Percentiles rank a stretch among this genome's conserved stretches.
These are phyloP conservation scores for Barbus barbus DNA, from an alignment of 2,113 vertebrate genomes.

Conservation along the genomic window DNA sequence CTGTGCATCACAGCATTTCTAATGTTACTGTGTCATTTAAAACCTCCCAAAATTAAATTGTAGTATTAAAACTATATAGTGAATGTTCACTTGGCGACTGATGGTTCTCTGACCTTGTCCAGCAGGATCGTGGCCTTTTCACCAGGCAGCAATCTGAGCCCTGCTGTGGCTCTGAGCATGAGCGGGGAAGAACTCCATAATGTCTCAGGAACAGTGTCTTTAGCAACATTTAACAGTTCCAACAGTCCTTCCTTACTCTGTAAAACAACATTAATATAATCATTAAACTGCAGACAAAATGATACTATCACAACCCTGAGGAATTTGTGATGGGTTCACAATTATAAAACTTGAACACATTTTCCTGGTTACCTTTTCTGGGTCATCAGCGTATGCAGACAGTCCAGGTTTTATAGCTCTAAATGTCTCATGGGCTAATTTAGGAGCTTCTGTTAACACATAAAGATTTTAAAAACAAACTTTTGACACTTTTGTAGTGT, in stretches of 20 bases:
- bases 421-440: constrained; percentile 85
- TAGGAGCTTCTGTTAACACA: constrained; percentile 77
- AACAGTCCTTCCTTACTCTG: constrained; percentile 83
- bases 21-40: not conserved
- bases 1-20: not conserved
- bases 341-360: not conserved
- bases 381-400: constrained; percentile 89
- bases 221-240: constrained; percentile 83
- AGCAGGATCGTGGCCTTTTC: constrained; percentile 87
- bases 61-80: not conserved
- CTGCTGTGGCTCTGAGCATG: constrained; percentile 91
- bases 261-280: constrained; percentile 17
- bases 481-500: not conserved
- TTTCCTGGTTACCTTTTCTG: constrained; percentile 79
- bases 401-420: constrained; percentile 90
- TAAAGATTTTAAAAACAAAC: not conserved
- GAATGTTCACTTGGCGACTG: not conserved
- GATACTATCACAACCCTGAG: not conserved
- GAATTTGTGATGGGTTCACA: not conserved
- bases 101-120: constrained; percentile 71
- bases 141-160: constrained; percentile 86
- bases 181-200: constrained; percentile 83
- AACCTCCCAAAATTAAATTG: not conserved
- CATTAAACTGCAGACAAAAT: not conserved
- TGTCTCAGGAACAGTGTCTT: constrained; percentile 77